Evolutionary conservation across 2,113 vertebrate species (phyloP).

Genomic region (Leptosomus discolor): DNA sequence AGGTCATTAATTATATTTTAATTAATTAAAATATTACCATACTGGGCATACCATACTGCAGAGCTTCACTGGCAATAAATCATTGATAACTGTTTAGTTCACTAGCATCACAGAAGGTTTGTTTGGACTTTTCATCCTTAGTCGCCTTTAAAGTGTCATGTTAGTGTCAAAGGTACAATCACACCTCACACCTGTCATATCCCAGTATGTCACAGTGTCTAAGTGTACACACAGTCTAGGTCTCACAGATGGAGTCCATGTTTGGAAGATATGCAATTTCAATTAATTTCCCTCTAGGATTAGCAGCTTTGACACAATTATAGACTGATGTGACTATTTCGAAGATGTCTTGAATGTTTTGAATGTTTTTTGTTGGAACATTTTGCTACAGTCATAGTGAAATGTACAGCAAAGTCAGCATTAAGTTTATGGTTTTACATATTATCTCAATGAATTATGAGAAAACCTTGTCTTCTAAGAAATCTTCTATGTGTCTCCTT

Average conservation of each 20-base stretch:
- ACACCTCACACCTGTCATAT: neutral
- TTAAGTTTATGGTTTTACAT: neutral
- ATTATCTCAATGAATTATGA: neutral
- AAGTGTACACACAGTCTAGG: neutral
- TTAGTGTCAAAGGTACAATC: neutral
- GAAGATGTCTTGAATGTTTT: neutral
- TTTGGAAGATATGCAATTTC: neutral
- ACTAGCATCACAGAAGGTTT: neutral
- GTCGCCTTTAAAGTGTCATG: neutral
- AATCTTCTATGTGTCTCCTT: neutral
- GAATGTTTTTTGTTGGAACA: neutral
- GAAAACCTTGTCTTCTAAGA: neutral
- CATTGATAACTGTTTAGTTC: neutral
- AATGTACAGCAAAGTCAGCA: neutral
- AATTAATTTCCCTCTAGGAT: neutral
- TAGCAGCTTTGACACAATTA: neutral
- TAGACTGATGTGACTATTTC: neutral
- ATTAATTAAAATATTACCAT: neutral
- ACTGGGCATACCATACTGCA: neutral
- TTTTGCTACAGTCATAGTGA: neutral
- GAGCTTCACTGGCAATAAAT: neutral
- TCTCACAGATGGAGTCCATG: neutral
- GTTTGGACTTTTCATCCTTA: neutral
- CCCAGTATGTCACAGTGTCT: accelerated
- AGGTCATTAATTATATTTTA: too few relatives aligned